phyloP scores from a whole-genome alignment of 2,888 invertebrate species.

The Omphaloscelis lunosa region DNA sequence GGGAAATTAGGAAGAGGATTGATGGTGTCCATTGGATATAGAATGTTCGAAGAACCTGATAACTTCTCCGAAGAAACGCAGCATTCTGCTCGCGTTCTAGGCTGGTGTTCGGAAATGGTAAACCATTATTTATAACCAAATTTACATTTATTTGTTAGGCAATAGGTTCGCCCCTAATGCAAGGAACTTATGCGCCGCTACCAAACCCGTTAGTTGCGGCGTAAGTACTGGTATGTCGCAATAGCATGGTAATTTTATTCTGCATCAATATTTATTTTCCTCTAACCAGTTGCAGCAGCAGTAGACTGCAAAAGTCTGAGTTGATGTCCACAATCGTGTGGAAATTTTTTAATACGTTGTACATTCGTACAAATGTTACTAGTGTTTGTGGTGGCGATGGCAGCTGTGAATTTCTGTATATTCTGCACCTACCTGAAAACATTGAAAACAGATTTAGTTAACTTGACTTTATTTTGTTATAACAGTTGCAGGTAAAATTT shows the following conservation, averaged over 20 bases:
- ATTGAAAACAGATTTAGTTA: neutral
- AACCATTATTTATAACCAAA: neutral
- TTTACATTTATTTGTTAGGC: neutral
- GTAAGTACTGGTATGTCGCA: too few relatives aligned
- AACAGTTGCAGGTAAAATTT: slow-evolving; percentile 33
- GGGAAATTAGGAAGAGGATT: slow-evolving; percentile 51
- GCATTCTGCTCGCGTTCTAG: slow-evolving; percentile 54
- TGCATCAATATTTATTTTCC: too few relatives aligned
- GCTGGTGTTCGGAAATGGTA: slow-evolving; percentile 60
- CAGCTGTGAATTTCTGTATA: neutral
- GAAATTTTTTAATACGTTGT: neutral
- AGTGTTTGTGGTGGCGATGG: neutral
- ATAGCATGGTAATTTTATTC: neutral
- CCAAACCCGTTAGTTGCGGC: too few relatives aligned
- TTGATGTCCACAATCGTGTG: too few relatives aligned
- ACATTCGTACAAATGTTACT: neutral
- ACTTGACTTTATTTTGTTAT: neutral
- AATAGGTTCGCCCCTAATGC: too few relatives aligned
- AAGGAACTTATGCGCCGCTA: neutral
- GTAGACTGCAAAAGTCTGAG: too few relatives aligned
- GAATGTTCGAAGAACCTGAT: slow-evolving; percentile 48
- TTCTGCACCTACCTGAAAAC: neutral
- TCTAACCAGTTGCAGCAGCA: too few relatives aligned
- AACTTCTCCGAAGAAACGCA: slow-evolving; percentile 40
- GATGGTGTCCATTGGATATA: slow-evolving; percentile 34